phyloP scores from a whole-genome alignment of 2,888 invertebrate genomes.

The Ichneumoninae sp. region DNA sequence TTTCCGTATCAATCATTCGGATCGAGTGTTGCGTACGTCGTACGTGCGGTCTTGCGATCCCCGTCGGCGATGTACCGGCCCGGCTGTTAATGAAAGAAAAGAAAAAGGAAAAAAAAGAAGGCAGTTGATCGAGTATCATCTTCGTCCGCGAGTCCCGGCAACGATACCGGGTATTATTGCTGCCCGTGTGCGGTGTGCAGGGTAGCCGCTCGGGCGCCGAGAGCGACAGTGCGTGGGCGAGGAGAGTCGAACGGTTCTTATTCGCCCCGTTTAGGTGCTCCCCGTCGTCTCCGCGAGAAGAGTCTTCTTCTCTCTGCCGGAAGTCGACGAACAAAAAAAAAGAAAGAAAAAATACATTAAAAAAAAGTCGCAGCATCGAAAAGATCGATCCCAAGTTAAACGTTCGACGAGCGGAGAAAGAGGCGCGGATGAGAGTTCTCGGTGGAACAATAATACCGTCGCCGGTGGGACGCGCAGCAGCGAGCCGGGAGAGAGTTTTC shows the following conservation, averaged over 20 bases:
- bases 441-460: not conserved
- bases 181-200: constrained; percentile 14
- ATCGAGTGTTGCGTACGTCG: constrained; percentile 1
- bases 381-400: not conserved
- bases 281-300: not conserved
- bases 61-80: not conserved
- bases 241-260: constrained; percentile 1
- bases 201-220: constrained; percentile 16
- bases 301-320: not conserved
- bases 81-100: constrained; percentile 4
- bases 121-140: not conserved
- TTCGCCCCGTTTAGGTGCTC: not conserved
- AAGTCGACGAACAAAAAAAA: not conserved
- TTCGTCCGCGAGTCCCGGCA: constrained; percentile 5
- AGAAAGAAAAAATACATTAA: not conserved
- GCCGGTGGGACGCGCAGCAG: constrained; percentile 38
- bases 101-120: not conserved
- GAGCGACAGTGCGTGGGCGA: constrained; percentile 10
- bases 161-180: constrained; percentile 17
- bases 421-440: constrained; percentile 13
- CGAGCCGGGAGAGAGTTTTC: constrained; percentile 39
- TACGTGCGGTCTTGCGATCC: not conserved
- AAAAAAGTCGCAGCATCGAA: not conserved
- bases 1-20: not conserved
- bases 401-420: constrained; percentile 1